Evolutionary conservation across 2,888 invertebrate species (phyloP).

Genomic region (Philaethria dido): DNA sequence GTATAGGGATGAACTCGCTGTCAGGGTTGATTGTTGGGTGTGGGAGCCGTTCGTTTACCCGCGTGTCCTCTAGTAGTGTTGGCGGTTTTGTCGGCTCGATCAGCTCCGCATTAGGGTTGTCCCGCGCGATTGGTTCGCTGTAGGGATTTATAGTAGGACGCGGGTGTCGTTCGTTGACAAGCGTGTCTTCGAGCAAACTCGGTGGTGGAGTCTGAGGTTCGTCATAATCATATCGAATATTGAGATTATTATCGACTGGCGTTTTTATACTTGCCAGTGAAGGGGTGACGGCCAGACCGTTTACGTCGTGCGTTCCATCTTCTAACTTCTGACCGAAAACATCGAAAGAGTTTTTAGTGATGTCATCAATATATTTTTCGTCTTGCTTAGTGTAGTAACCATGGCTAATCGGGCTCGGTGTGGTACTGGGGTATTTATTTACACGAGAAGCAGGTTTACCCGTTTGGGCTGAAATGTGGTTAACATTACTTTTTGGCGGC

Average conservation of each 20-base stretch:
- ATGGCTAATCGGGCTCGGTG: slow-evolving; percentile 83
- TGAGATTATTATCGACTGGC: slow-evolving; percentile 80
- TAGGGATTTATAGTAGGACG: slow-evolving; percentile 87
- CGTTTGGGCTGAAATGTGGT: slow-evolving; percentile 66
- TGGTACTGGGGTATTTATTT: slow-evolving; percentile 71
- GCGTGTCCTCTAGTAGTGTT: slow-evolving; percentile 85
- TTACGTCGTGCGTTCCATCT: slow-evolving; percentile 74
- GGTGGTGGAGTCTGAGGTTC: slow-evolving; percentile 66
- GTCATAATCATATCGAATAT: slow-evolving; percentile 81
- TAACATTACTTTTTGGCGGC: slow-evolving; percentile 61
- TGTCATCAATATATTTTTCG: slow-evolving; percentile 87
- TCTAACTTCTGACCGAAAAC: slow-evolving; percentile 88
- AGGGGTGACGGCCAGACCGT: slow-evolving; percentile 76
- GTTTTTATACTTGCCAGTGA: slow-evolving; percentile 74
- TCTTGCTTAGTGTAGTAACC: slow-evolving; percentile 88
- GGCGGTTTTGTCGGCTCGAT: slow-evolving; percentile 66
- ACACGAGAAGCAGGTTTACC: slow-evolving; percentile 65
- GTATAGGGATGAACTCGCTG: slow-evolving; percentile 85
- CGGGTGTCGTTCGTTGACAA: slow-evolving; percentile 88
- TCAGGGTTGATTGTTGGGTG: slow-evolving; percentile 88
- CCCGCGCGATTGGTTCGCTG: slow-evolving; percentile 80
- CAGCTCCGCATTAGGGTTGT: slow-evolving; percentile 61
- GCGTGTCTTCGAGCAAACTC: slow-evolving; percentile 86
- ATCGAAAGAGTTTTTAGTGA: slow-evolving; percentile 89
- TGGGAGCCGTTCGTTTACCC: slow-evolving; percentile 88